Conservation (phyloP, 2,797 vertebrate species). For the Rallus crepitans region DNA sequence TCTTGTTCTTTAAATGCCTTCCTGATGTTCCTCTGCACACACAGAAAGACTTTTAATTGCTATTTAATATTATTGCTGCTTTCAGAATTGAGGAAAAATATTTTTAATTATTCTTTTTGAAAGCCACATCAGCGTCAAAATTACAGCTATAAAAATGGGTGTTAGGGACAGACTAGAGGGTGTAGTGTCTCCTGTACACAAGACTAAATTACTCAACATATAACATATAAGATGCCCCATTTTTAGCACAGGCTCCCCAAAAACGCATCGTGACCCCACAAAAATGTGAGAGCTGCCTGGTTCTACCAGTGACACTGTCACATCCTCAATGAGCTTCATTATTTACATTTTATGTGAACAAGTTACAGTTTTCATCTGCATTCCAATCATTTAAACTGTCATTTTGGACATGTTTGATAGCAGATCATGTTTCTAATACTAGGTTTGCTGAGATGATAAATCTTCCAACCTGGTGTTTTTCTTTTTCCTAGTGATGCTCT, state of each 20-base stretch:
- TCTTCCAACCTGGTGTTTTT: not conserved
- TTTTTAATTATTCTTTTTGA: not conserved
- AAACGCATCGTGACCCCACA: not conserved
- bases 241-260: not conserved
- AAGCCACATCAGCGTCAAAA: not conserved
- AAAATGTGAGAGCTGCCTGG: not conserved
- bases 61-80: constrained; percentile 16
- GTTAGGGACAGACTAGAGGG: not conserved
- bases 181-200: not conserved
- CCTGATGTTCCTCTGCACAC: not conserved
- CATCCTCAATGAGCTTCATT: not conserved
- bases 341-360: not conserved
- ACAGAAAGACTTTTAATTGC: not conserved
- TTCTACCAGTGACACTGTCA: not conserved
- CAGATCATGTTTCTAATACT: not conserved
- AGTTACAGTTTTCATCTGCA: not conserved
- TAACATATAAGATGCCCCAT: not conserved
- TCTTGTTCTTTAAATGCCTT: not conserved
- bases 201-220: not conserved
- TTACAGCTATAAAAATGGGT: not conserved
- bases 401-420: not conserved
- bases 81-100: not conserved
- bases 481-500: not conserved
- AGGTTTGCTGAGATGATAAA: not conserved
- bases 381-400: not conserved